Evolutionary conservation across 2,113 vertebrate genomes (phyloP), one percentile per base, ranked within the genome.

Genomic region (Chauna torquata): DNA sequence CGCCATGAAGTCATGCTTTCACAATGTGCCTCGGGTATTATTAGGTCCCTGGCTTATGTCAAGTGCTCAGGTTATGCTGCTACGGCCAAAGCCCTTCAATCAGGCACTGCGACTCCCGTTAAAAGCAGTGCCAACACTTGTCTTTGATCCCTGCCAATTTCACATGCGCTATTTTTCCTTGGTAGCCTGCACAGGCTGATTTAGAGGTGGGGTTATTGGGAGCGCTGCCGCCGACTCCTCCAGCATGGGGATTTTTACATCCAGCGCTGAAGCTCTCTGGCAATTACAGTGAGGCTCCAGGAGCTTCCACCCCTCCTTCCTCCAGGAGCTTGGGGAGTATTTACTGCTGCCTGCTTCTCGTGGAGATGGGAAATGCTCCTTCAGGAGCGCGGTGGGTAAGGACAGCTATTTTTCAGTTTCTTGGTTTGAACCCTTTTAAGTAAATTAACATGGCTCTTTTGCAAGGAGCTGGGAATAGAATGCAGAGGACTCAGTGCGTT

Each of bases 401-500:
- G 57, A 40, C 12, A 66, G 42, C 16, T 28, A 28, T 45, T 38
- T 70, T 18, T 59, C 61, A 6, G 22, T 45, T 54, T 24, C 69
- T 82, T 6, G 2, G 5, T 79, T 71, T 22, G 44, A 58, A 19
- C 11, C 1, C 5, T 44, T 24, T 49, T 16, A 32, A 76, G 44
- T 16, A 16, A 36, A 69, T 6, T 22, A 62, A 11, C 6, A 2
- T 13, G 12, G 20, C 42, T 55, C 36, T 54, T n/a, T 0, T 12
- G 11, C 61, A 23, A 74, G 40, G 49, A 1, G 0, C 78, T 16
- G 50, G 25, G 54, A 88, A 24, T 44, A 47, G 45, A 23, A 3
- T n/a, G 65, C 70, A 50, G 38, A 1, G 0, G 18, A 8, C 69
- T 69, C 32, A 0, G n/a, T 0, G 0, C 66, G 24, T 82, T 40